Conservation (phyloP, 1,140 invertebrate species). For the Uloborus diversus region DNA sequence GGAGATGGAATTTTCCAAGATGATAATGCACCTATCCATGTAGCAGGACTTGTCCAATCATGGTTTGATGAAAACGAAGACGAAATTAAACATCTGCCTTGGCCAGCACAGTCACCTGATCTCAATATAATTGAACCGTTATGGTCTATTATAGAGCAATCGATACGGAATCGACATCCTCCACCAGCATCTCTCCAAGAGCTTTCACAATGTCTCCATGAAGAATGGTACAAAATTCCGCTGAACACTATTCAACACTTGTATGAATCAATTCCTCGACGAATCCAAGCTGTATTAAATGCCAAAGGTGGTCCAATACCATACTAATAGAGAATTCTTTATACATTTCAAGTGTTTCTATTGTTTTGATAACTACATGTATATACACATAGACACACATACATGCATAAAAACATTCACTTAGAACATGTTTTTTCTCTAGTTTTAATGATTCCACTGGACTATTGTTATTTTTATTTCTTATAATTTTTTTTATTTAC, state of each 20-base stretch:
- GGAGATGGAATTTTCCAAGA: background rate
- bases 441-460: no score
- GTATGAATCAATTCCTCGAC: background rate
- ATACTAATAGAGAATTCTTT: slow-evolving; percentile 1
- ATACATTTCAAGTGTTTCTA: background rate
- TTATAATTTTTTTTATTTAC: no score
- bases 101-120: slow-evolving; percentile 23
- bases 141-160: slow-evolving; percentile 9
- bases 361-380: background rate
- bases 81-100: slow-evolving; percentile 16
- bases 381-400: no score
- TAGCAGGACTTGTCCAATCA: background rate
- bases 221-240: background rate
- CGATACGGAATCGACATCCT: background rate
- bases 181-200: background rate
- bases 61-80: slow-evolving; percentile 14
- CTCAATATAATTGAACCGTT: slow-evolving; percentile 25
- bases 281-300: background rate
- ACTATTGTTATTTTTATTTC: no score
- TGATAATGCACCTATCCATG: slow-evolving; percentile 14
- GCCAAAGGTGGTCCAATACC: background rate
- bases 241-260: background rate
- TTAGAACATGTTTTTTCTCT: no score
- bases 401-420: no score
- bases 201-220: background rate